A percentile compares a stretch with the other conserved stretches of the same genome.
These are phyloP conservation scores for Petrocephalus schoutedeni DNA, from an alignment of 2,797 vertebrate genomes.

Conservation along the genomic window DNA sequence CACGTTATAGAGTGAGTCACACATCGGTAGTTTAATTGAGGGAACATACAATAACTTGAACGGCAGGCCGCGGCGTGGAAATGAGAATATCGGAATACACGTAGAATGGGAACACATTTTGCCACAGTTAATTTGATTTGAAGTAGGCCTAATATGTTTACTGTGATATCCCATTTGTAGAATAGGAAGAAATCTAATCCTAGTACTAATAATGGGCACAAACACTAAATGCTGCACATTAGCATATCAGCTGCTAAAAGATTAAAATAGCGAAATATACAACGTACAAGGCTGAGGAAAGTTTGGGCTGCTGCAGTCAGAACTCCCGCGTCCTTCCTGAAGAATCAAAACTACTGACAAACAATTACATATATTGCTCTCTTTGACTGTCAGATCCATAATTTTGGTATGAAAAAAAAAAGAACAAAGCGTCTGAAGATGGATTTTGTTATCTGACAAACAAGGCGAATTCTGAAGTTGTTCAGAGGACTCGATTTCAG, in stretches of 20 bases:
- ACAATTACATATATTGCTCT: neutral
- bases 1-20: constrained; percentile 2
- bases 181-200: constrained; percentile 16
- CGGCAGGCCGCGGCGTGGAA: neutral
- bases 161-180: constrained; percentile 12
- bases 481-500: constrained; percentile 4
- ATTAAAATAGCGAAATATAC: neutral
- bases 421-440: neutral
- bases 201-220: neutral
- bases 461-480: neutral
- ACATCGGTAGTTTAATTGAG: constrained; percentile 16
- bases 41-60: neutral
- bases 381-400: constrained; percentile 1
- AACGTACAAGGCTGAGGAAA: neutral
- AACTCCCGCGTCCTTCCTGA: neutral
- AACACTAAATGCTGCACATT: neutral
- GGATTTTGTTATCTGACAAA: neutral
- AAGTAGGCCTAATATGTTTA: constrained; percentile 17
- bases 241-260: constrained; percentile 4
- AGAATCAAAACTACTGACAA: neutral
- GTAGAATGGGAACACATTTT: constrained; percentile 10
- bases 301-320: neutral
- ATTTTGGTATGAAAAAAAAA: neutral
- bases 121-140: constrained; percentile 14
- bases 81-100: constrained; percentile 5